phyloP scores from a whole-genome alignment of 1,140 invertebrate species.

The Penaeus chinensis region DNA sequence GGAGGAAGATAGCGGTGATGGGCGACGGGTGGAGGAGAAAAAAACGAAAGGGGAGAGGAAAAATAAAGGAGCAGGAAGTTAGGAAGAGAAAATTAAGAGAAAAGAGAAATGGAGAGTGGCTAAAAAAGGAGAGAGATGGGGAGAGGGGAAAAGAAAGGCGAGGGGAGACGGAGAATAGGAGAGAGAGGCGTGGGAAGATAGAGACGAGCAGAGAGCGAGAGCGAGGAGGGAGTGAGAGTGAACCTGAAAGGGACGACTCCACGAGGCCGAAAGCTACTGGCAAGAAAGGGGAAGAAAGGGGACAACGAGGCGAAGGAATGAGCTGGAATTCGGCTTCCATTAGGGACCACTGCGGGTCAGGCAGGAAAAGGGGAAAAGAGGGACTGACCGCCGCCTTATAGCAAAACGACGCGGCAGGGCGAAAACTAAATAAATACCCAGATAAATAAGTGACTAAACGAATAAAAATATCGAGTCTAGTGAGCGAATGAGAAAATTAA shows the following conservation, averaged over 20 bases:
- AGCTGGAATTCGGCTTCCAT: too few species aligned
- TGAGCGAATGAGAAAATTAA: too few species aligned
- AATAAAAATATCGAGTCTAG: too few species aligned
- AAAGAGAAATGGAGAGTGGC: not conserved
- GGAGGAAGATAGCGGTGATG: not conserved
- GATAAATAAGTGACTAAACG: too few species aligned
- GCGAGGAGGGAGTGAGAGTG: constrained; percentile 5
- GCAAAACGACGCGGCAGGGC: too few species aligned
- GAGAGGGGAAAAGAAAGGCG: not conserved
- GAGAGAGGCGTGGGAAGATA: not conserved
- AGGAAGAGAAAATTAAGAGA: not conserved
- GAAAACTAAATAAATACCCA: too few species aligned
- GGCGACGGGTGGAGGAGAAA: constrained; percentile 1
- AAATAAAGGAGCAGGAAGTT: not conserved
- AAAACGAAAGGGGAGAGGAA: not conserved
- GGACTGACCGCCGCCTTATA: too few species aligned
- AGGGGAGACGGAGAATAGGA: not conserved
- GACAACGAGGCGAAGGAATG: too few species aligned
- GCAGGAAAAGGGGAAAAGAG: too few species aligned
- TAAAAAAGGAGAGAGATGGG: not conserved
- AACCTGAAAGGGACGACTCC: not conserved
- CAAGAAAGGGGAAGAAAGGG: not conserved
- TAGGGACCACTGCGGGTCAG: too few species aligned
- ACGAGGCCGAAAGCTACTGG: not conserved
- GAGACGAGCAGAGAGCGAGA: not conserved